Percentiles rank a stretch among this genome's conserved stretches.
Conservation (phyloP, 2,888 invertebrate genomes). For the Cheilosia pagana region DNA sequence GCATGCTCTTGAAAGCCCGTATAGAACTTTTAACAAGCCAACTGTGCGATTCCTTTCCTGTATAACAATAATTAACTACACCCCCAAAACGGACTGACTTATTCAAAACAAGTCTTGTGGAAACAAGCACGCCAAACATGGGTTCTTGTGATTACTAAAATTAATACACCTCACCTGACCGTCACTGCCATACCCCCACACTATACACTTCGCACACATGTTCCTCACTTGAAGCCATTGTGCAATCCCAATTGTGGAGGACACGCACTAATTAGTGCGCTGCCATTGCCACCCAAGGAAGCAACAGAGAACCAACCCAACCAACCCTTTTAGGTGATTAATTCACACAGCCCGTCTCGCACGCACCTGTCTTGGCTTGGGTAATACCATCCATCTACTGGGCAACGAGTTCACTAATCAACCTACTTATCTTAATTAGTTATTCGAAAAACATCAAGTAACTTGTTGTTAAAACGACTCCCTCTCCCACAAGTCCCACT, state of each 20-base stretch:
- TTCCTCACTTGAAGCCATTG: slow-evolving; percentile 52
- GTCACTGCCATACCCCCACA: slow-evolving; percentile 2
- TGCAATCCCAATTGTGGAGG: slow-evolving; percentile 67
- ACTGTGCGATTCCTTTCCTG: slow-evolving; percentile 45
- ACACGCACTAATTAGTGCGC: slow-evolving; percentile 72
- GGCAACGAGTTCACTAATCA: slow-evolving; percentile 66
- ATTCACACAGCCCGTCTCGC: slow-evolving; percentile 60
- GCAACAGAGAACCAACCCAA: slow-evolving; percentile 60
- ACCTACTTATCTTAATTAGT: slow-evolving; percentile 75
- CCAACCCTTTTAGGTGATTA: slow-evolving; percentile 75
- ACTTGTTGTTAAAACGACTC: slow-evolving; percentile 51
- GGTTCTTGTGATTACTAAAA: slow-evolving; percentile 58
- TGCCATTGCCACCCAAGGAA: slow-evolving; percentile 12
- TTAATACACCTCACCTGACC: slow-evolving; percentile 62
- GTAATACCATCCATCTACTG: slow-evolving; percentile 42
- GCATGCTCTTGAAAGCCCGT: neutral
- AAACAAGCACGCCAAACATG: slow-evolving; percentile 34
- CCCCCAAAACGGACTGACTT: slow-evolving; percentile 47
- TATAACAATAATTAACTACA: neutral
- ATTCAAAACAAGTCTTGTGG: slow-evolving; percentile 67
- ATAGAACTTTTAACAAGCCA: slow-evolving; percentile 7
- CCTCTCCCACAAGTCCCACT: neutral
- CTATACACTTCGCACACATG: slow-evolving; percentile 40
- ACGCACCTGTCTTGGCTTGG: slow-evolving; percentile 47
- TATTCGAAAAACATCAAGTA: slow-evolving; percentile 72